These are phyloP conservation scores for Trigoniulus corallinus DNA, from an alignment of 1,140 invertebrate species.

Conservation along the genomic window DNA sequence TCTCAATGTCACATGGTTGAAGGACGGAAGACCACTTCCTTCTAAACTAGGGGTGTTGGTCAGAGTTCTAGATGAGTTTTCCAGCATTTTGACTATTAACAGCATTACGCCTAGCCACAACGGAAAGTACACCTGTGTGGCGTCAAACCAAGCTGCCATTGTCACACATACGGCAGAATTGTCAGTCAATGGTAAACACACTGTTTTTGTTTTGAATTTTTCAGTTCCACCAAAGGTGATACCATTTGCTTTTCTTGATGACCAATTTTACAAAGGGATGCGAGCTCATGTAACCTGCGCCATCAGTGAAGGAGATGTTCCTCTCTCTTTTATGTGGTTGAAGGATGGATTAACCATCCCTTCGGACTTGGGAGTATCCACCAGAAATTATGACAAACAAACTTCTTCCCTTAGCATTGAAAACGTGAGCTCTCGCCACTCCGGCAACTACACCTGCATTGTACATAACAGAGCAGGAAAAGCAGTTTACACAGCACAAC, in stretches of 20 bases:
- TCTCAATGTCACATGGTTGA: slow-evolving; percentile 54
- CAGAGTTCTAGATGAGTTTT: slow-evolving; percentile 42
- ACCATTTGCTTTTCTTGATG: slow-evolving; percentile 1
- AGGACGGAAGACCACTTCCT: slow-evolving; percentile 43
- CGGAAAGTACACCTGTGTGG: slow-evolving; percentile 56
- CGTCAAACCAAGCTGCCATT: slow-evolving; percentile 49
- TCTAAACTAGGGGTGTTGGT: slow-evolving; percentile 13
- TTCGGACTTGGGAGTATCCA: slow-evolving; percentile 32
- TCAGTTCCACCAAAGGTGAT: slow-evolving; percentile 1
- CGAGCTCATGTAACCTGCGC: slow-evolving; percentile 59
- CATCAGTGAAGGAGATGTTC: slow-evolving; percentile 82
- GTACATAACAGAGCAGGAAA: slow-evolving; percentile 59
- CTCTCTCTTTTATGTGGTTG: slow-evolving; percentile 60
- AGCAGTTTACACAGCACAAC: slow-evolving; percentile 49
- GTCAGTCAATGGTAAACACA: slow-evolving; percentile 54
- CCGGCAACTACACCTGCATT: slow-evolving; percentile 75
- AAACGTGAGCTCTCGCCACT: slow-evolving; percentile 57
- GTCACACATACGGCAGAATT: slow-evolving; percentile 53
- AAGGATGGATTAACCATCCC: slow-evolving; percentile 46
- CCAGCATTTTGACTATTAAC: slow-evolving; percentile 59
- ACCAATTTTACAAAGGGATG: slow-evolving; percentile 19
- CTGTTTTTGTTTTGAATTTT: not conserved
- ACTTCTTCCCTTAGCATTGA: slow-evolving; percentile 75
- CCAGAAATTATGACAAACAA: slow-evolving; percentile 55
- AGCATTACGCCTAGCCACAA: slow-evolving; percentile 56